A percentile compares a stretch with the other conserved stretches of the same genome.
Evolutionary conservation across 2,113 vertebrate genomes (phyloP).

Genomic region (Puffinus mauretanicus): DNA sequence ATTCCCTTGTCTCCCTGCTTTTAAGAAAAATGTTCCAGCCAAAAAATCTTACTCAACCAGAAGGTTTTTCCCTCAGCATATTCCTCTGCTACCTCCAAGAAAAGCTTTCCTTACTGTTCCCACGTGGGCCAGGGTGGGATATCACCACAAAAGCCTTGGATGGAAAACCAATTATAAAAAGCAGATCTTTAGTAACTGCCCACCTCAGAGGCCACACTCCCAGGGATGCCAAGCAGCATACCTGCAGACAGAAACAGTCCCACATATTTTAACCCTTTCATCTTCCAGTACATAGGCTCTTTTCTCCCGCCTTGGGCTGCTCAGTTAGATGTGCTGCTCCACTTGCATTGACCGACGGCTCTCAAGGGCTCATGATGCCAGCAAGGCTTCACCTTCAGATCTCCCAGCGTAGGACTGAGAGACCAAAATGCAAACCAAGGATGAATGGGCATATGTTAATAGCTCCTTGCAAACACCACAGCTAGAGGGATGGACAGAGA

Average conservation of each 20-base stretch:
- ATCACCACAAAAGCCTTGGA: neutral
- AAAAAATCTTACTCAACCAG: neutral
- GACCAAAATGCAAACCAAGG: neutral
- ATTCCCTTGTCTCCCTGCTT: neutral
- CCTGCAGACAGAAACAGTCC: neutral
- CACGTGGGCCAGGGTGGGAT: neutral
- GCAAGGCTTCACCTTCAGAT: neutral
- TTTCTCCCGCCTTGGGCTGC: neutral
- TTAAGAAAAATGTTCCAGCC: neutral
- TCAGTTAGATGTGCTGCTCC: neutral
- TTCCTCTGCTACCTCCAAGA: neutral
- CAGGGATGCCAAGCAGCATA: neutral
- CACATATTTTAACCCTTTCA: neutral
- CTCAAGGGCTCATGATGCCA: neutral
- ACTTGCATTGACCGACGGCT: fast-evolving
- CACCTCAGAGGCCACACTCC: neutral
- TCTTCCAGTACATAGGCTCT: neutral
- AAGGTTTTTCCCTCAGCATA: neutral
- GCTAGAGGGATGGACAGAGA: neutral
- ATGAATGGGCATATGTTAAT: neutral
- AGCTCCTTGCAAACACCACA: neutral
- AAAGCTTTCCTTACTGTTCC: neutral
- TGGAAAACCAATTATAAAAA: neutral
- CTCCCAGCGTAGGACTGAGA: neutral
- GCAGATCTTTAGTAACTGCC: neutral